phyloP scores from a whole-genome alignment of 2,888 invertebrate species.

The Petrolisthes cinctipes region DNA sequence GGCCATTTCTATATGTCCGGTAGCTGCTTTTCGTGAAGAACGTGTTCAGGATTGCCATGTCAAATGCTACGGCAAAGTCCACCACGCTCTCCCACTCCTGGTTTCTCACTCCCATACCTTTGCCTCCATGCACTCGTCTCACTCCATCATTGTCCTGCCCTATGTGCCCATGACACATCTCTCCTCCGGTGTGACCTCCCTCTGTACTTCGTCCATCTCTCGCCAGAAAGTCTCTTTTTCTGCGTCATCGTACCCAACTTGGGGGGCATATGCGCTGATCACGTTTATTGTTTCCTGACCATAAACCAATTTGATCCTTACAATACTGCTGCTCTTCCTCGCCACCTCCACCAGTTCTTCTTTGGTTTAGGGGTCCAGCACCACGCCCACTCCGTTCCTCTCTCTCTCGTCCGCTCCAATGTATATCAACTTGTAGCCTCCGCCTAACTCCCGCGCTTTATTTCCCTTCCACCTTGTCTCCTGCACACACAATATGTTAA shows the following conservation, averaged over 20 bases:
- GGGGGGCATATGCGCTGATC: slow-evolving; percentile 19
- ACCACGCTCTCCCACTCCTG: slow-evolving; percentile 17
- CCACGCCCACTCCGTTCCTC: slow-evolving; percentile 18
- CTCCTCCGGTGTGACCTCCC: background rate
- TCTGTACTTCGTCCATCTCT: slow-evolving; percentile 27
- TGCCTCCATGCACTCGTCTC: slow-evolving; percentile 19
- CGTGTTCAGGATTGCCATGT: slow-evolving; percentile 2
- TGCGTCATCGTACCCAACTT: slow-evolving; percentile 13
- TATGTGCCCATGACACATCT: background rate
- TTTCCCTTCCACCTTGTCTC: slow-evolving; percentile 22
- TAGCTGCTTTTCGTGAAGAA: no score
- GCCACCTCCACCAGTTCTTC: slow-evolving; percentile 16
- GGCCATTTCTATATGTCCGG: background rate
- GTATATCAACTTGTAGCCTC: background rate
- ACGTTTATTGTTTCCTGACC: background rate
- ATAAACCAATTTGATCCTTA: slow-evolving; percentile 17
- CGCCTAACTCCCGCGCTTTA: background rate
- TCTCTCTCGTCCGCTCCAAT: background rate
- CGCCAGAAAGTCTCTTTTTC: slow-evolving; percentile 16
- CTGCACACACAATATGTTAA: slow-evolving; percentile 1
- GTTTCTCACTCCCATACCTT: background rate
- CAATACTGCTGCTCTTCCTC: slow-evolving; percentile 1
- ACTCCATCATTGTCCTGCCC: background rate
- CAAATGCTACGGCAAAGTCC: slow-evolving; percentile 25
- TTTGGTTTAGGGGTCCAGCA: background rate